phyloP scores from a whole-genome alignment of 2,888 invertebrate species.

The Fragum fragum region DNA sequence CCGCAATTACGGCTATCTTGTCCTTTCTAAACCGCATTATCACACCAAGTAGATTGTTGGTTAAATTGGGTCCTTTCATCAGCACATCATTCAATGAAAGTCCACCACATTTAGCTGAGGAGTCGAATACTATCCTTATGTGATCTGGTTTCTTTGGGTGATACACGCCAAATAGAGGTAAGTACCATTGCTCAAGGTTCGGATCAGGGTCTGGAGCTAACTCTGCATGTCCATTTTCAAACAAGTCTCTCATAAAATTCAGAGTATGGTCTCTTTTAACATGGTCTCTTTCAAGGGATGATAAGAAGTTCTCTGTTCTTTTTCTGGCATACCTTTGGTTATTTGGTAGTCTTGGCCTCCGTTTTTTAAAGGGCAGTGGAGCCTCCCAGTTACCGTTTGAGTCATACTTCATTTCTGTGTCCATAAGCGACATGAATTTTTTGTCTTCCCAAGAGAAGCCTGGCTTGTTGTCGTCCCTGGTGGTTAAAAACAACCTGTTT shows the following conservation, averaged over 20 bases:
- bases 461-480: conserved; percentile 35
- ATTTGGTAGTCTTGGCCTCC: conserved; percentile 34
- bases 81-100: conserved; percentile 8
- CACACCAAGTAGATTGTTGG: conserved; percentile 61
- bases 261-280: conserved; percentile 9
- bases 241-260: conserved; percentile 25
- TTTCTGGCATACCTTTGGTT: conserved; percentile 38
- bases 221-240: conserved; percentile 41
- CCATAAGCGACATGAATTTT: conserved; percentile 39
- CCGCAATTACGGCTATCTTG: conserved; percentile 46
- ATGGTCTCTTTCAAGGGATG: neutral
- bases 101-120: conserved; percentile 53
- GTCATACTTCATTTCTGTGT: conserved; percentile 29
- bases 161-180: conserved; percentile 57
- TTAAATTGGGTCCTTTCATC: conserved; percentile 32
- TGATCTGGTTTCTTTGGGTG: too few relatives aligned
- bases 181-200: conserved; percentile 62
- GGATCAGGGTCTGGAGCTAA: conserved; percentile 30
- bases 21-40: conserved; percentile 54
- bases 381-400: conserved; percentile 40
- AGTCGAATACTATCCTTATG: conserved; percentile 59
- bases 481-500: conserved; percentile 19
- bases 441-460: conserved; percentile 47
- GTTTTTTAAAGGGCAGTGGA: conserved; percentile 43
- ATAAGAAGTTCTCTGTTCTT: neutral